Base-by-base conservation (phyloP, 1,140 invertebrate genomes). In the Daktulosphaira vitifoliae region DNA sequence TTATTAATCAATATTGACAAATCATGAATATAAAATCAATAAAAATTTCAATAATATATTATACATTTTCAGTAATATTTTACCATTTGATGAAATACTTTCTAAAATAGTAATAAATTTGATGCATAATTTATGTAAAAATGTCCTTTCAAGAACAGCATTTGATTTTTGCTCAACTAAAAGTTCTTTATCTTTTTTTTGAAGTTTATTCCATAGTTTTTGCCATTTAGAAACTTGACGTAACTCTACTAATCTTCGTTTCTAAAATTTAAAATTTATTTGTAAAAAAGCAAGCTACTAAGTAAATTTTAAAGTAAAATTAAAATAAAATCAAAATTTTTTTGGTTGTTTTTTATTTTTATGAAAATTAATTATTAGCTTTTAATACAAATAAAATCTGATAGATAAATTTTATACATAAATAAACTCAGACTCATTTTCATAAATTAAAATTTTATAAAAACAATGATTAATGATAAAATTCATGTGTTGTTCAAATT, bases 121-220 rank as follows among this genome's bases (percentile, higher is more conserved):
- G 20, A 92, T 81, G 76, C 99, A 92, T 15, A 98, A 78, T 67
- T 83, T 83, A 71, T 88, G 85, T 42, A 99, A 76, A 77, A 97
- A 98, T 64, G 81, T 82, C 29, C 93, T 77, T 73, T 97, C 92
- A 85, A 93, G 96, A 25, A 85, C 83, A 2, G 91, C 72, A 69
- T 85, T 84, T 18, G 88, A 80, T 62, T 83, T 78, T 54, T 83
- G 73, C 50, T 89, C 83, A 23, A 84, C 82, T 56, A 81, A 79
- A 6, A 46, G 22, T 29, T 51, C 54, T 70, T 85, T 85, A 71
- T 94, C 89, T 71, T 86, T 88, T 73, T 92, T 95, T 70, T 90
- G 83, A 65, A 97, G 83, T 16, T 87, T 82, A 69, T 87, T 87
- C 90, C 90, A 99, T 72, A 88, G 92, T 76, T 96, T 96, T 67